Percentiles rank a stretch among this genome's conserved stretches.
Conservation (phyloP, 2,888 invertebrate species). For the Margaritifera margaritifera region DNA sequence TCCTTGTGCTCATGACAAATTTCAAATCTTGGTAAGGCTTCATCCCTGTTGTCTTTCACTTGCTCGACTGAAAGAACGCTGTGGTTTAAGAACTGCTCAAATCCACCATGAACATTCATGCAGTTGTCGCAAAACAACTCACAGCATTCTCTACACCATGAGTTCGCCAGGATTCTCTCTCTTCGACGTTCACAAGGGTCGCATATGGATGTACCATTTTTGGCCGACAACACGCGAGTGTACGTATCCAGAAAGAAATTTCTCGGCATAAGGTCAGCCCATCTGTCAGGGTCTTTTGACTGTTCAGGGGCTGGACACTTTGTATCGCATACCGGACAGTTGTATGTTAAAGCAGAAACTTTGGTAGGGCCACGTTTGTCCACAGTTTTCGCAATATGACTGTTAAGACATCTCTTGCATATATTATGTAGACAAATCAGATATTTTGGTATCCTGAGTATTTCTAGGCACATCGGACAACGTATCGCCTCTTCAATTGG, state of each 20-base stretch:
- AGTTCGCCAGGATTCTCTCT: conserved; percentile 27
- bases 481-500: conserved; percentile 10
- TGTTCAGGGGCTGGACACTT: conserved; percentile 14
- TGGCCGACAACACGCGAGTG: conserved; percentile 27
- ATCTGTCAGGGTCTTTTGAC: conserved; percentile 26
- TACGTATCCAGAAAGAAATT: conserved; percentile 33
- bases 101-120: conserved; percentile 34
- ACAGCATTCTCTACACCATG: conserved; percentile 38
- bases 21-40: conserved; percentile 28
- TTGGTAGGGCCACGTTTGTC: conserved; percentile 15
- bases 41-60: conserved; percentile 25
- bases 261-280: conserved; percentile 31
- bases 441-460: conserved; percentile 28
- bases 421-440: conserved; percentile 32
- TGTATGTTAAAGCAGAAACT: conserved; percentile 13
- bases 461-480: conserved; percentile 30
- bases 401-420: conserved; percentile 30
- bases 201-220: conserved; percentile 25
- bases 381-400: conserved; percentile 19
- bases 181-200: conserved; percentile 29
- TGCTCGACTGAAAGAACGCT: conserved; percentile 27
- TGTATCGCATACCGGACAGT: conserved; percentile 29
- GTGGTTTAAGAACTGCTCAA: conserved; percentile 30
- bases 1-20: conserved; percentile 29
- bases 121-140: conserved; percentile 36